Conservation (phyloP, 2,797 vertebrate species). For the Pangasius djambal region DNA sequence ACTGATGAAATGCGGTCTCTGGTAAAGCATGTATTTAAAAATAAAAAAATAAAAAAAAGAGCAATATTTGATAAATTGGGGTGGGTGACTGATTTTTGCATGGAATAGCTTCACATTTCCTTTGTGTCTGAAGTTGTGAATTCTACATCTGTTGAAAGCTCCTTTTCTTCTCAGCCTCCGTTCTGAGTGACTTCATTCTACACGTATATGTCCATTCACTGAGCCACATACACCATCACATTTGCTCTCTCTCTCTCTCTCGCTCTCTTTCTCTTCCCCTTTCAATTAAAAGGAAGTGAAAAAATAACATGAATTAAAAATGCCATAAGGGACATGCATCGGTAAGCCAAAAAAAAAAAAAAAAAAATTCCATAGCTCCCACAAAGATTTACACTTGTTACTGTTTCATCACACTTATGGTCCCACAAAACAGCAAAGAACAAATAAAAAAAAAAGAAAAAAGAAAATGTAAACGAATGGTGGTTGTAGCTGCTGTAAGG, state of each 20-base stretch:
- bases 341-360: constrained; percentile 42
- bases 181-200: constrained; percentile 33
- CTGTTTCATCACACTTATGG: constrained; percentile 69
- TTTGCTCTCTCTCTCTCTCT: constrained; percentile 1
- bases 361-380: constrained; percentile 58
- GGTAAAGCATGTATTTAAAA: background rate
- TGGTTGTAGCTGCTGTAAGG: constrained; percentile 78
- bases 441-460: constrained; percentile 62
- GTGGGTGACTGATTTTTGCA: constrained; percentile 55
- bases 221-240: constrained; percentile 37
- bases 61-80: background rate
- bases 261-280: background rate
- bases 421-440: constrained; percentile 64
- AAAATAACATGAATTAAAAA: constrained; percentile 57
- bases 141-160: constrained; percentile 29
- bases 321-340: constrained; percentile 52
- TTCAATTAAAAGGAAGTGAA: constrained; percentile 45
- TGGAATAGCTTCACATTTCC: constrained; percentile 73
- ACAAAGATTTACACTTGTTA: constrained; percentile 56
- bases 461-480: constrained; percentile 79
- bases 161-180: constrained; percentile 3
- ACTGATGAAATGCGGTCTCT: background rate
- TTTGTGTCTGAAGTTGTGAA: constrained; percentile 23
- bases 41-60: background rate
- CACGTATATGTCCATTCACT: constrained; percentile 15